Base-by-base conservation (phyloP, 92 coral and sea anemone species). In the Umimayanthus chanpuru region DNA sequence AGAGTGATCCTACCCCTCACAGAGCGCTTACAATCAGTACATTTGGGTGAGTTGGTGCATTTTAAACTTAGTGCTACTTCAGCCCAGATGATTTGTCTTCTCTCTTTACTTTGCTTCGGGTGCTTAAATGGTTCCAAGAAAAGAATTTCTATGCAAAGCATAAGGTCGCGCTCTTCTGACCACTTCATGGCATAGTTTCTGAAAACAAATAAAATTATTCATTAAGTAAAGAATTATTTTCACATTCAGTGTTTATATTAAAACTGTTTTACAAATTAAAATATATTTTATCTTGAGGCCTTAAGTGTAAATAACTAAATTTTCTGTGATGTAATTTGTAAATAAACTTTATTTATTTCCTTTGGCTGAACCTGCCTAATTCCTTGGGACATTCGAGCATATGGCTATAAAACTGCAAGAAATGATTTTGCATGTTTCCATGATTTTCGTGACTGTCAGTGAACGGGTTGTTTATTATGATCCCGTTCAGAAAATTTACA, bases 21-120 rank as follows among this genome's bases (percentile, higher is more conserved):
- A 10, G 85, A 43, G 21, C 89, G 61, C 58, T 61, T 79, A 36
- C 71, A 78, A 0, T 67, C 89, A 39, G 26, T 87, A 68, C 79
- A 87, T 25, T 39, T 47, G 18, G 75, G 36, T 23, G 6, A 18
- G 55, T 30, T 79, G 18, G 32, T 36, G 70, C 78, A 14, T 50
- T 79, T 87, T 65, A 79, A 26, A n/a, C 21, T 8, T 23, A 58
- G 18, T 18, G 89, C 68, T 53, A 92, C 79, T 50, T 81, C 68
- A 26, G 83, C 88, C 94, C 92, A 92, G 28, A 89, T 86, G 28
- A 89, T 86, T 82, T 86, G 88, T 73, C 92, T 90, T 67, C 94
- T 61, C 79, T 92, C 90, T 43, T 76, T 88, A 18, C 80, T 76
- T 40, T 40, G 80, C 56, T 40, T 40, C 40, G 80, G 80, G 55